Percentiles rank a stretch among this genome's conserved stretches.
These are phyloP conservation scores for Catamblyrhynchus diadema DNA, from an alignment of 2,797 vertebrate genomes.

Conservation along the genomic window DNA sequence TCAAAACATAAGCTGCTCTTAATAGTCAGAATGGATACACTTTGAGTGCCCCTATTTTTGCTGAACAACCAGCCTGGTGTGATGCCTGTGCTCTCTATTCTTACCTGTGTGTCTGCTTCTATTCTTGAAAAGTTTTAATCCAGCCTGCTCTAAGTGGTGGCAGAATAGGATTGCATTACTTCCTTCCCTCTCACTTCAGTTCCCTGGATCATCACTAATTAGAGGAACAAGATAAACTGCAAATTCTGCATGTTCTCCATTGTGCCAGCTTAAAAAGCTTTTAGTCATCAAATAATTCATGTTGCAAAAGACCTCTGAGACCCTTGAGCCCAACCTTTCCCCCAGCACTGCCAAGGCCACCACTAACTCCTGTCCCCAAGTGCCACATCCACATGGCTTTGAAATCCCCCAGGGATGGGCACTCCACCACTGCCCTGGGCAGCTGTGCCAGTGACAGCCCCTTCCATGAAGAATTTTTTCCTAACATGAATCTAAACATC, in stretches of 20 bases:
- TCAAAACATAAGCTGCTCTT: slow-evolving; percentile 49
- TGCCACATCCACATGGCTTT: background rate
- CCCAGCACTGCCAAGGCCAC: background rate
- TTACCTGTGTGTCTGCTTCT: background rate
- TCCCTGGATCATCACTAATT: background rate
- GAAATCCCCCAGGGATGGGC: background rate
- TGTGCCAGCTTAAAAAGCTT: background rate
- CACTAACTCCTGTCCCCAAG: rapidly evolving
- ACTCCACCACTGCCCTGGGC: background rate
- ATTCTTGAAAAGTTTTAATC: slow-evolving; percentile 23
- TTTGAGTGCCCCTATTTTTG: background rate
- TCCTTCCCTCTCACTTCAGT: background rate
- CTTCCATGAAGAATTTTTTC: background rate
- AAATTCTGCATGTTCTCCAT: background rate
- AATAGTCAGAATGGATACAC: slow-evolving; percentile 11
- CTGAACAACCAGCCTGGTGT: background rate
- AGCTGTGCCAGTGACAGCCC: background rate
- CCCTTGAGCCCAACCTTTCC: background rate
- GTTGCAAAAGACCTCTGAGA: background rate
- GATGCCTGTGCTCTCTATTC: background rate
- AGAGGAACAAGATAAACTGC: background rate
- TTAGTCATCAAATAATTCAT: background rate
- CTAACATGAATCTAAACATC: background rate
- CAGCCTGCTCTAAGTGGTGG: background rate
- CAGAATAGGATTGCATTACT: background rate